A percentile compares a stretch with the other conserved stretches of the same genome.
Conservation (phyloP, 2,113 vertebrate species). For the Balaeniceps rex region DNA sequence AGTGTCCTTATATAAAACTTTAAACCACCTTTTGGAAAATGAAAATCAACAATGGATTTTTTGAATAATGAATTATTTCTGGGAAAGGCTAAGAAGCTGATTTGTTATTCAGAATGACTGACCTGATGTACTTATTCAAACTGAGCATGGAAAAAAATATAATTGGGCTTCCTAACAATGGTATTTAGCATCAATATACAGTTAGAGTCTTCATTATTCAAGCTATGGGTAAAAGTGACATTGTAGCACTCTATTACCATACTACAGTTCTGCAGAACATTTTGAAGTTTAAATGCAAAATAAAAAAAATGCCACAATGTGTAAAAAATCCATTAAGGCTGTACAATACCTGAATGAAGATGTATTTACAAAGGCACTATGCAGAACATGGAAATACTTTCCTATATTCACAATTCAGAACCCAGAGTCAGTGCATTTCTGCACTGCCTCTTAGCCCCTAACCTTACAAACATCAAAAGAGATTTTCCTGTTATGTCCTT, state of each 20-base stretch:
- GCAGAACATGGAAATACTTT: background rate
- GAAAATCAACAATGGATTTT: background rate
- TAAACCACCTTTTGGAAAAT: background rate
- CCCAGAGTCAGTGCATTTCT: background rate
- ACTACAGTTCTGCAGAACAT: background rate
- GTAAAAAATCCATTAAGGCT: constrained; percentile 58
- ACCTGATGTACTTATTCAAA: constrained; percentile 10
- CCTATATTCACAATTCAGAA: background rate
- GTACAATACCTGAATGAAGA: constrained; percentile 33
- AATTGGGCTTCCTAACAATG: constrained; percentile 13
- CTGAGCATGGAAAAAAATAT: background rate
- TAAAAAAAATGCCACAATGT: constrained; percentile 46
- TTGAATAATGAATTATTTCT: background rate
- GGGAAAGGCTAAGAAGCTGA: background rate
- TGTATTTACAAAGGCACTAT: constrained; percentile 10
- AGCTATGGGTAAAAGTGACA: background rate
- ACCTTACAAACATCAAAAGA: background rate
- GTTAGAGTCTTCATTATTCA: background rate
- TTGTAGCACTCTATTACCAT: constrained; percentile 18
- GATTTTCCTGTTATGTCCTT: background rate
- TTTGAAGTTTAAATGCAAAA: constrained; percentile 58
- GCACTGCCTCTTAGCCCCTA: background rate
- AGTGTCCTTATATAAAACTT: background rate
- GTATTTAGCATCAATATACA: constrained; percentile 10
- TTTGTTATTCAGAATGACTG: constrained; percentile 40